Percentiles rank a stretch among this genome's conserved stretches.
Evolutionary conservation across 2,797 vertebrate species (phyloP).

Genomic region (Yasuhikotakia modesta): DNA sequence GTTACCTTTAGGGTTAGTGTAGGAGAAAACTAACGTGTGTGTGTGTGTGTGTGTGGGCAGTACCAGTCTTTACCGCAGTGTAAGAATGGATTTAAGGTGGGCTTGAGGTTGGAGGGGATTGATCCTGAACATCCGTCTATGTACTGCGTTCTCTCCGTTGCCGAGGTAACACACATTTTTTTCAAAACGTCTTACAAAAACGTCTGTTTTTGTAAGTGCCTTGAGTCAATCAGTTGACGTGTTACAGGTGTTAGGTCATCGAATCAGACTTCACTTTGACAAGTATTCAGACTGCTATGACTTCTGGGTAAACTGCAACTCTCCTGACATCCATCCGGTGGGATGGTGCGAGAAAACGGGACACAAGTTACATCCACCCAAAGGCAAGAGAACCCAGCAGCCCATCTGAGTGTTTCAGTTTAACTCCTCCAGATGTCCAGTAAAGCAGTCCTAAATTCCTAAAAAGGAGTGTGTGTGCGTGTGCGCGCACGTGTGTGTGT

Average conservation of each 20-base stretch:
- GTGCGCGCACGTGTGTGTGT: not conserved
- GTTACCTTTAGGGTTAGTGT: no score
- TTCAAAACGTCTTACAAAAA: no score
- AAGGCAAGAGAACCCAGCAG: constrained; percentile 71
- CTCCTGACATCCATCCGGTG: constrained; percentile 84
- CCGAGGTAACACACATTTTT: constrained; percentile 77
- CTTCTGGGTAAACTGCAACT: constrained; percentile 87
- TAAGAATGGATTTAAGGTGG: constrained; percentile 83
- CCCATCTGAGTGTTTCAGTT: not conserved
- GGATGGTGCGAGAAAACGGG: constrained; percentile 89
- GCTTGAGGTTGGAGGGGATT: constrained; percentile 83
- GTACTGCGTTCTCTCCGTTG: constrained; percentile 81
- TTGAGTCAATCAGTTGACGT: not conserved
- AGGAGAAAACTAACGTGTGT: not conserved
- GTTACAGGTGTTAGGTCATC: constrained; percentile 81
- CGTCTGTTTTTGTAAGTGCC: no score
- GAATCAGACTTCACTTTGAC: constrained; percentile 86
- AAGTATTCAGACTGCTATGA: constrained; percentile 84
- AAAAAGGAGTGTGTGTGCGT: no score
- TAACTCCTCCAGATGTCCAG: not conserved
- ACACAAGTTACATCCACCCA: constrained; percentile 84
- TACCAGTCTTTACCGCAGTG: constrained; percentile 83
- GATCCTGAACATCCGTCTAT: constrained; percentile 83
- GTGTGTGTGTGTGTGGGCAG: constrained; percentile 61
- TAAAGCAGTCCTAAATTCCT: no score